These are phyloP conservation scores for Hexactinellida sp. DNA, from an alignment of 37 sponge, comb jelly and placozoan genomes.

Conservation along the genomic window DNA sequence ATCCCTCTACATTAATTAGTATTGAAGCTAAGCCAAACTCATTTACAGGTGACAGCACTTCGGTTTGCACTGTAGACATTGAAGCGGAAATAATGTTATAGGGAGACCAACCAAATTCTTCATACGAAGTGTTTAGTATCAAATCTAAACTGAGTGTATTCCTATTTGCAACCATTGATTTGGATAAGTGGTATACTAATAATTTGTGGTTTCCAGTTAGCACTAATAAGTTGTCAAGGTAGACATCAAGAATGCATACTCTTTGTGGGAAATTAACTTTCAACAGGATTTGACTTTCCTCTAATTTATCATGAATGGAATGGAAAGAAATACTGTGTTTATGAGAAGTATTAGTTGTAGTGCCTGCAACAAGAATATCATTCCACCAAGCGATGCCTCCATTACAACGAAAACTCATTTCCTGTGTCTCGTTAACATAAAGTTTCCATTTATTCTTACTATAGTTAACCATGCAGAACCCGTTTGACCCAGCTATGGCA, in stretches of 20 bases:
- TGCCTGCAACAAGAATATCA: slow-evolving; percentile 36
- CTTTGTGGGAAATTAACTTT: background rate
- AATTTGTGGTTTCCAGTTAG: background rate
- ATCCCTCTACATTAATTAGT: background rate
- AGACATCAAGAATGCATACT: background rate
- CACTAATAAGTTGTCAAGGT: background rate
- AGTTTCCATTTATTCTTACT: slow-evolving; percentile 63
- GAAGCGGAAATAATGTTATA: background rate
- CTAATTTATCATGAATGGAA: background rate
- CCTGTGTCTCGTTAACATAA: slow-evolving; percentile 67
- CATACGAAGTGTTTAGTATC: background rate
- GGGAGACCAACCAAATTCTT: slow-evolving; percentile 10
- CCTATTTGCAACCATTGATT: background rate
- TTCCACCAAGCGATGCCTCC: slow-evolving; percentile 81
- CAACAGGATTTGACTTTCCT: background rate
- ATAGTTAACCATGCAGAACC: slow-evolving; percentile 45
- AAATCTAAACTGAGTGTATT: background rate
- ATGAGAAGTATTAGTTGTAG: background rate
- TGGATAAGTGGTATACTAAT: background rate
- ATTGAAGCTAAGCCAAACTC: background rate
- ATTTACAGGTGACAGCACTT: slow-evolving; percentile 8
- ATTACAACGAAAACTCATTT: slow-evolving; percentile 48
- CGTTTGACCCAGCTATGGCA: slow-evolving; percentile 7
- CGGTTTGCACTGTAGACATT: background rate
- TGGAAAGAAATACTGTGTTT: background rate